Base-by-base conservation (phyloP, 1,140 invertebrate genomes). In the Pseudomyrmex pallidus region DNA sequence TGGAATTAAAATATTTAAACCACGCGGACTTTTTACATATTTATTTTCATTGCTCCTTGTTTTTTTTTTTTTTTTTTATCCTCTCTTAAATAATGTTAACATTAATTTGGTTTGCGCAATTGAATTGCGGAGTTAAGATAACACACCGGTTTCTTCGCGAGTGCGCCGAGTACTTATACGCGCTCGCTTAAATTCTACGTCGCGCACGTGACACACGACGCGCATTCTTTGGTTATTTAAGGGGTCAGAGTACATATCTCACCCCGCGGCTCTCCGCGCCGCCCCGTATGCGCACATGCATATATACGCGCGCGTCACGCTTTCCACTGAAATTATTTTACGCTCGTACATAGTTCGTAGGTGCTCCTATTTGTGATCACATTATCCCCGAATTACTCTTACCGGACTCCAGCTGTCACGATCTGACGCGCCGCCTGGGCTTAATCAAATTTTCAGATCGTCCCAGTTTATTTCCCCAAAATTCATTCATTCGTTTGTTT, bases 171-270 rank as follows among this genome's bases (percentile, higher is more conserved):
- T 44, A 44, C 20, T 1, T 15, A 56, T n/a, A n/a, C n/a, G n/a
- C 35, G 35, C 72, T 10, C 70, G 66, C 77, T 78, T 72, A 76
- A 35, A 73, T 73, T 86, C 50, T 68, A 56, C 70, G 64, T 66
- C 50, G 61, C 66, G 5, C 35, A 57, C 48, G 86, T 61, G 84
- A 73, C 44, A 54, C 52, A 48, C 72, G 61, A 25, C 22, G 46
- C 50, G 66, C 56, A 52, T 85, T 77, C 86, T 83, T 87, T 88
- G 76, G 77, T 85, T 87, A 85, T 88, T 88, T 85, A 77, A 87
- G 85, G 84, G 85, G 85, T 86, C 72, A 77, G 62, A 82, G 84
- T 64, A 67, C 52, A 74, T 82, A 61, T 76, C 72, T 72, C 76
- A 59, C 54, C 62, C 62, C 62, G 57, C 48, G 46, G 64, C 46